These are phyloP conservation scores for Stercorarius parasiticus DNA, from an alignment of 2,113 vertebrate species.

Conservation along the genomic window DNA sequence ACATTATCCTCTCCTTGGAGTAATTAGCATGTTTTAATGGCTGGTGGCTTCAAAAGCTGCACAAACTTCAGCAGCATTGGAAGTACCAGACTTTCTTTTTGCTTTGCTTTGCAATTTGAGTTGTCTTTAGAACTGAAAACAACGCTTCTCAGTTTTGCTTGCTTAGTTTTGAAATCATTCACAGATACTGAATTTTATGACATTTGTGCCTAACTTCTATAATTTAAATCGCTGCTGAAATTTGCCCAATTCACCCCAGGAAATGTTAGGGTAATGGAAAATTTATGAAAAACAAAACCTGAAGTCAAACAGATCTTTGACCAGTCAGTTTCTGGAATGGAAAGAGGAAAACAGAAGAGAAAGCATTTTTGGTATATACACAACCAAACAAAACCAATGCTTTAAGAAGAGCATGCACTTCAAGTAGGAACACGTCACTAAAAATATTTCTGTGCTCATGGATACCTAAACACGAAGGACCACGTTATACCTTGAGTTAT, in stretches of 20 bases:
- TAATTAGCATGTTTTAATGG: not conserved
- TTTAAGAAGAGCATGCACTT: not conserved
- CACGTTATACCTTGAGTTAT: not conserved
- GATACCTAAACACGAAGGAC: not conserved
- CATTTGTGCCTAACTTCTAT: not conserved
- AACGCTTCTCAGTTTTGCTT: not conserved
- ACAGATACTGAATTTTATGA: not conserved
- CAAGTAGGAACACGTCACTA: not conserved
- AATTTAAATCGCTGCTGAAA: not conserved
- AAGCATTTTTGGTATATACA: not conserved
- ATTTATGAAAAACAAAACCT: not conserved
- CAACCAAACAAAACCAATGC: not conserved
- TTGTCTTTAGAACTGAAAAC: not conserved
- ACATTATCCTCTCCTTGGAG: not conserved
- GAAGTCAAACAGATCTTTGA: not conserved
- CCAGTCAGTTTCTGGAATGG: not conserved
- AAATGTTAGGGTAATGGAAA: not conserved
- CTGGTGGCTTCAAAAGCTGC: not conserved
- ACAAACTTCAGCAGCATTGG: not conserved
- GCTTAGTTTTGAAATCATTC: not conserved
- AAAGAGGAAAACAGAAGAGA: slow-evolving; percentile 32
- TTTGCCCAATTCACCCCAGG: not conserved
- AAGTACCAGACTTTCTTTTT: not conserved
- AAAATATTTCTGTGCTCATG: not conserved
- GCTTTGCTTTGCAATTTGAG: not conserved